Base-by-base conservation (phyloP, 92 coral and sea anemone species). In the Siderastrea siderea region DNA sequence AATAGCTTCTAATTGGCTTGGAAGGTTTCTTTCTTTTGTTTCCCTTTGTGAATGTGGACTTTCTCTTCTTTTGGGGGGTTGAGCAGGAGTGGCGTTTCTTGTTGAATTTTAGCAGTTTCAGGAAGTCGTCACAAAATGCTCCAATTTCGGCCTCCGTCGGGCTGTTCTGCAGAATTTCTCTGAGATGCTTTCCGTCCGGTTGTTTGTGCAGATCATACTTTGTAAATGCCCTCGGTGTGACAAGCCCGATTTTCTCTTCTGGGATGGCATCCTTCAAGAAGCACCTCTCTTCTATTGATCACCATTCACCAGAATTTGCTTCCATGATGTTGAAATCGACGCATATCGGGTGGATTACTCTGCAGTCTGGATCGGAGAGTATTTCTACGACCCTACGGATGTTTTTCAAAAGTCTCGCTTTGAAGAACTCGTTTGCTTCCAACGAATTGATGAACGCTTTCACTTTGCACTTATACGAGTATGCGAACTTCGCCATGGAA, bases 291-390 rank as follows among this genome's bases (percentile, higher is more conserved):
- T 6, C 11, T 6, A 74, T 16, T 6, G 72, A 45, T 67, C 80
- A 61, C 14, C 84, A 84, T 1, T 49, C 68, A 51, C 83, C 84
- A 6, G 61, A 3, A 11, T 81, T 47, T 1, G 76, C 83, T n/a
- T 85, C n/a, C n/a, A n/a, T n/a, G n/a, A n/a, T n/a, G 60, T 85
- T 76, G 63, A 59, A 85, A 46, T 85, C 89, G 1, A 77, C 17
- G 38, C 45, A 5, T 3, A 85, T 74, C 9, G 73, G 89, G 5
- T 52, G 48, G 2, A 86, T 65, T 1, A 78, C 84, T 49, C 78
- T 67, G 54, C 90, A 76, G 47, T 66, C 54, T 17, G 76, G 75
- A 10, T 68, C 84, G 14, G 69, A 48, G 8, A 77, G 51, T 3
- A 78, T 78, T 13, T 75, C 75, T 19, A 61, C 61, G 15, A 84